phyloP scores from a whole-genome alignment of 2,888 invertebrate species.

The Leucoptera coffeella region DNA sequence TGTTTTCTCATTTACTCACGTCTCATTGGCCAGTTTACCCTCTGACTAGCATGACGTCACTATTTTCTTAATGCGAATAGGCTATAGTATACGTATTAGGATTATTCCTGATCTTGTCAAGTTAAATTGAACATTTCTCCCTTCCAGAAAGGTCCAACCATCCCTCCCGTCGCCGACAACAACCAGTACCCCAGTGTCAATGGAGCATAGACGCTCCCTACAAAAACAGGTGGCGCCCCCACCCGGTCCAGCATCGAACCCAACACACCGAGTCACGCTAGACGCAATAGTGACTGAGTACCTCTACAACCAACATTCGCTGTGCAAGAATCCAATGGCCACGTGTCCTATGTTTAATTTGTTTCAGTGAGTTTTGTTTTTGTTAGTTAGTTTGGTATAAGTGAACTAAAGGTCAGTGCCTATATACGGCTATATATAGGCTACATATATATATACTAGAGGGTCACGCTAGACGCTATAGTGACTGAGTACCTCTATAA shows the following conservation, averaged over 20 bases:
- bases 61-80: too few relatives aligned
- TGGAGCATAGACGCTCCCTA: conserved; percentile 33
- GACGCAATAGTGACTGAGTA: conserved; percentile 95
- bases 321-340: conserved; percentile 95
- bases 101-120: too few relatives aligned
- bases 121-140: too few relatives aligned
- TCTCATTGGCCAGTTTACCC: too few relatives aligned
- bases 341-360: conserved; percentile 96
- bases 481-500: conserved; percentile 95
- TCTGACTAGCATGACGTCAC: too few relatives aligned
- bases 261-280: conserved; percentile 64
- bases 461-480: conserved; percentile 80
- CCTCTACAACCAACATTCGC: conserved; percentile 93
- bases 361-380: conserved; percentile 71
- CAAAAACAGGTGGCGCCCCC: conserved; percentile 45
- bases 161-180: conserved; percentile 9
- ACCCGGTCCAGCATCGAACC: conserved; percentile 32
- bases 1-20: too few relatives aligned
- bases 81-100: too few relatives aligned
- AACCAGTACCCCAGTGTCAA: conserved; percentile 6
- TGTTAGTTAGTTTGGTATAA: too few relatives aligned
- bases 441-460: too few relatives aligned
- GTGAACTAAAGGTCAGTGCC: too few relatives aligned
- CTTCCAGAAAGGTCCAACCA: conserved; percentile 21
- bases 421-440: too few relatives aligned